Conservation (phyloP, 2,888 invertebrate genomes). For the Chalcosyrphus nemorum region DNA sequence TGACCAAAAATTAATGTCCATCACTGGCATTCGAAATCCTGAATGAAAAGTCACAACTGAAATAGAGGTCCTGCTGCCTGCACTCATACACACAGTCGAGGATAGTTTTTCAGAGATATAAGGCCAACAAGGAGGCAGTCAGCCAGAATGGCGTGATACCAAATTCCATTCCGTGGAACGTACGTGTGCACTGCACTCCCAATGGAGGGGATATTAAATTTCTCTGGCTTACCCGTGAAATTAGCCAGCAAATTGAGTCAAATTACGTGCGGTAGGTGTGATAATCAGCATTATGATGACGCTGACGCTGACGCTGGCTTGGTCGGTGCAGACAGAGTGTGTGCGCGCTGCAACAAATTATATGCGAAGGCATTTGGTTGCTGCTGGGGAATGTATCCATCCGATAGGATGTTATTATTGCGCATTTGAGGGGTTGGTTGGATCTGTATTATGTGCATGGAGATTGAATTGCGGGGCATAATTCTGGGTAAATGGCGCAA, state of each 20-base stretch:
- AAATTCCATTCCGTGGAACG: not conserved
- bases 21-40: not conserved
- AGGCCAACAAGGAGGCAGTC: not conserved
- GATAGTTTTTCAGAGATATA: not conserved
- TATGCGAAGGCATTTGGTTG: not conserved
- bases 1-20: not conserved
- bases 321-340: not conserved
- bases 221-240: slow-evolving; percentile 47
- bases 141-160: slow-evolving; percentile 9
- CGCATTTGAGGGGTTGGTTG: not conserved
- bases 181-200: slow-evolving; percentile 1
- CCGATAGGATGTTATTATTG: slow-evolving; percentile 8
- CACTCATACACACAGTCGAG: not conserved
- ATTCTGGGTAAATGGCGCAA: not conserved
- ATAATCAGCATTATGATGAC: slow-evolving; percentile 28
- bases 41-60: not conserved
- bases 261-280: slow-evolving; percentile 59
- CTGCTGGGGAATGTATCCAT: not conserved
- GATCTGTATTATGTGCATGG: not conserved
- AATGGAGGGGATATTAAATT: slow-evolving; percentile 49
- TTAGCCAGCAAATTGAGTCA: slow-evolving; percentile 60
- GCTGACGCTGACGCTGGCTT: too few species aligned
- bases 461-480: not conserved
- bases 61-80: not conserved
- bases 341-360: not conserved